Percentiles rank a stretch among this genome's conserved stretches.
These are phyloP conservation scores for Ammodytes marinus DNA, from an alignment of 2,113 vertebrate genomes.

Conservation along the genomic window DNA sequence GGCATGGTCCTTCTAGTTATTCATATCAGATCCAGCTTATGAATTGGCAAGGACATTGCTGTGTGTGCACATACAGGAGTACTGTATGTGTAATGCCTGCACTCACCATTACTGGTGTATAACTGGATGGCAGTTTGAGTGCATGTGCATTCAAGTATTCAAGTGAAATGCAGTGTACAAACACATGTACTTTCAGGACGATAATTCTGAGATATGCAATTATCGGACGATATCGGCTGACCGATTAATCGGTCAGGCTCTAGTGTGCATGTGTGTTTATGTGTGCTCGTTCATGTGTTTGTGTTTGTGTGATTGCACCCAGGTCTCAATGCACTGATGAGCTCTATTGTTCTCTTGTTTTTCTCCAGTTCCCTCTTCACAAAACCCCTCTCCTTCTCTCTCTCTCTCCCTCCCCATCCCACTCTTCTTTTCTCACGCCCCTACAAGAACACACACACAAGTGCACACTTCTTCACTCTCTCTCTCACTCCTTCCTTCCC, in stretches of 20 bases:
- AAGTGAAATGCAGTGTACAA: slow-evolving; percentile 22
- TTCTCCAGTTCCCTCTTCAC: slow-evolving; percentile 17
- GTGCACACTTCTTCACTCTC: slow-evolving; percentile 1
- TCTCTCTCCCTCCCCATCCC: neutral
- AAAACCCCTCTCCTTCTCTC: slow-evolving; percentile 24
- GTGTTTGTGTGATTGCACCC: slow-evolving; percentile 61
- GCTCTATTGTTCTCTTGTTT: slow-evolving; percentile 77
- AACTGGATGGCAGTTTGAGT: slow-evolving; percentile 23
- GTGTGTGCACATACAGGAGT: neutral
- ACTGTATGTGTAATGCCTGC: slow-evolving; percentile 4
- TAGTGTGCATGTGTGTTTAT: slow-evolving; percentile 18
- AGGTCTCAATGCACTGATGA: slow-evolving; percentile 74
- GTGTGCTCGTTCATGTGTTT: slow-evolving; percentile 13
- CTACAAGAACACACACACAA: neutral
- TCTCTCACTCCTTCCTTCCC: slow-evolving; percentile 2
- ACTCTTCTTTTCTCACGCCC: neutral
- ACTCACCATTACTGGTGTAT: neutral
- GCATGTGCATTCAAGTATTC: slow-evolving; percentile 5
- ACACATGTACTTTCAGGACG: neutral
- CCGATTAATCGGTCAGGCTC: too few species aligned
- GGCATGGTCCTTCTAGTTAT: slow-evolving; percentile 41
- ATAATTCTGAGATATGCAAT: too few species aligned
- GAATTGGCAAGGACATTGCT: slow-evolving; percentile 38
- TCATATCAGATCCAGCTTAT: slow-evolving; percentile 40
- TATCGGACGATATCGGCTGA: too few species aligned